Base-by-base conservation (phyloP, 2,797 vertebrate species). In the Spinibarbus caldwelli region DNA sequence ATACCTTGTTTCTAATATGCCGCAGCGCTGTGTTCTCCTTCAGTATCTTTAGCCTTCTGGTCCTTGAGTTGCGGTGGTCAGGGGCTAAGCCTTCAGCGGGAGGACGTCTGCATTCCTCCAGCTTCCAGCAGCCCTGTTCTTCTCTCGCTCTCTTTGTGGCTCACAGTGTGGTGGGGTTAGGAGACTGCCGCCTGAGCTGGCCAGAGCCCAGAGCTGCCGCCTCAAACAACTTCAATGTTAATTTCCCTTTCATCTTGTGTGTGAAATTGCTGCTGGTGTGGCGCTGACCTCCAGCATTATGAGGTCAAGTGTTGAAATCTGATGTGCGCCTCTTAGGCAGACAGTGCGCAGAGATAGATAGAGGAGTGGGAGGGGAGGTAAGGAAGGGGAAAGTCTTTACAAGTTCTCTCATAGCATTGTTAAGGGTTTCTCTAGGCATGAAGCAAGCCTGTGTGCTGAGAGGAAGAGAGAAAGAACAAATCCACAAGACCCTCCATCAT, bases 181-280 rank as follows among this genome's bases (percentile, higher is more conserved):
- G 72, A 86, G 88, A 88, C 84, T 81, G 86, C 36, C n/a, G 82
- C 66, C 87, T 86, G 85, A 80, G 52, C 82, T 78, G 43, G 88
- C 67, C 78, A 59, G 85, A 87, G 85, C 87, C 86, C 77, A 43
- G 70, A 86, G 89, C 89, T 82, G 75, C 86, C 29, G 85, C 89
- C 88, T 89, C 87, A 82, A 82, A 89, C 85, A 87, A 86, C 89
- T 85, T 90, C 90, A 89, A 83, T 90, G 88, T 90, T 91, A 87
- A 91, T 92, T 91, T 91, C 91, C 91, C 89, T 91, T 91, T 92
- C 90, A 92, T 92, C 90, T 91, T 90, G 88, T 89, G 90, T 92
- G 91, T 91, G 92, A 92, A 92, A 92, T 92, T 89, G 89, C 87
- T 87, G 86, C 87, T 87, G 89, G 90, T 92, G 91, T 89, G 87